A percentile compares a stretch with the other conserved stretches of the same genome.
Evolutionary conservation across 2,888 invertebrate genomes (phyloP).

Genomic region (Parnassius apollo): DNA sequence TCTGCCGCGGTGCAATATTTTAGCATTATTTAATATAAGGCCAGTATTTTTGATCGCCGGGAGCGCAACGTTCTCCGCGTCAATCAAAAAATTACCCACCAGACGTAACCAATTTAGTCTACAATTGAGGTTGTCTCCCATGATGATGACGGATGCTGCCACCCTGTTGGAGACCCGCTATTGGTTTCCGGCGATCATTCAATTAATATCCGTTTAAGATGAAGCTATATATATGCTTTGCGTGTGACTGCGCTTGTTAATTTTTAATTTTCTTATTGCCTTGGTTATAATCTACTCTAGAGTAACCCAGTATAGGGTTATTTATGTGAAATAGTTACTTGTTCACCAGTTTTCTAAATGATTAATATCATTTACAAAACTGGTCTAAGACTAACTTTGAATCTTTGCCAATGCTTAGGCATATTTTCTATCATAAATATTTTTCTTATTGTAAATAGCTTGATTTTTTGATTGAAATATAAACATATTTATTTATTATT

Average conservation of each 20-base stretch:
- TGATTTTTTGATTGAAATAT: too few relatives aligned
- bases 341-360: too few relatives aligned
- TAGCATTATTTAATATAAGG: conserved; percentile 3
- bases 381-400: too few relatives aligned
- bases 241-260: background rate
- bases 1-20: conserved; percentile 4
- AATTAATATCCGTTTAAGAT: conserved; percentile 44
- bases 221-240: background rate
- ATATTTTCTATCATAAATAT: too few relatives aligned
- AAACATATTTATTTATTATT: too few relatives aligned
- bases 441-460: too few relatives aligned
- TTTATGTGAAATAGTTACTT: too few relatives aligned
- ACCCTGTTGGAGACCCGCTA: conserved; percentile 48
- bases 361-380: too few relatives aligned
- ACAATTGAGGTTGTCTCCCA: conserved; percentile 59
- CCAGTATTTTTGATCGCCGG: conserved; percentile 16
- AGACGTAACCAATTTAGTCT: conserved; percentile 37
- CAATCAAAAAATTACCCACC: conserved; percentile 24
- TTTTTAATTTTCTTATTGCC: too few relatives aligned
- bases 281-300: too few relatives aligned
- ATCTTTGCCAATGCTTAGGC: too few relatives aligned
- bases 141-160: conserved; percentile 67
- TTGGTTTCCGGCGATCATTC: conserved; percentile 71
- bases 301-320: too few relatives aligned
- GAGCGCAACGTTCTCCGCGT: conserved; percentile 2